Base-by-base conservation (phyloP, 2,113 vertebrate species). In the Scomber colias region DNA sequence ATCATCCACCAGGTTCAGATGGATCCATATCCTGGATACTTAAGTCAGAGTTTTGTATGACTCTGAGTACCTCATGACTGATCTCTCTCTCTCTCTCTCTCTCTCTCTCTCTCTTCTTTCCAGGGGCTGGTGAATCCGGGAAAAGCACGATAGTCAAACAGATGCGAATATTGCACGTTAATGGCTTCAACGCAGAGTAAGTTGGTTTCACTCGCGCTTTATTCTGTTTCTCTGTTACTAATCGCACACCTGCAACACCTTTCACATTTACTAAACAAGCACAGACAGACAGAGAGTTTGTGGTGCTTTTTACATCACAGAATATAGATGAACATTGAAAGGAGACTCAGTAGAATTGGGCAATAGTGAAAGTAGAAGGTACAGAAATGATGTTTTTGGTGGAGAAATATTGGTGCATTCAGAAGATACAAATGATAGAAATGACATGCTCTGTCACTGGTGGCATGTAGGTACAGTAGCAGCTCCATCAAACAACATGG, bases 61-160 rank as follows among this genome's bases (percentile, higher is more conserved):
- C 21, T 76, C 3, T 49, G 13, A 11, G 2, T 17, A 3, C 8
- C 35, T 40, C 8, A 7, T 40, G 35, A 40, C 35, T 40, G 35
- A 65, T 50, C 19, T 5, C 7, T 72, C 50, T 55, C 50, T 55
- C 15, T 73, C 3, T 84, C 1, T 16, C 78, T 72, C 50, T 55
- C 50, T 55, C 15, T 73, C 3, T 84, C 1, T 16, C 78, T 27
- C 24, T 27, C 24, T 21, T 21, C 21, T 21, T 95, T 95, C 83
- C 91, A 99, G 98, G 98, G 84, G 98, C 98, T 90, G 98, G 98
- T 89, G 98, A 99, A 94, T 99, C 98, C 21, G 98, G 98, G 92
- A 99, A 99, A 90, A 99, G 98, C 95, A 99, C 98, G 91, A 99
- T 99, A 95, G 98, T 99, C 90, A 99, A 99, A 92, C 98, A 99